Percentiles rank a stretch among this genome's conserved stretches.
Evolutionary conservation across 1,140 invertebrate species (phyloP).

Genomic region (Megalopta genalis): DNA sequence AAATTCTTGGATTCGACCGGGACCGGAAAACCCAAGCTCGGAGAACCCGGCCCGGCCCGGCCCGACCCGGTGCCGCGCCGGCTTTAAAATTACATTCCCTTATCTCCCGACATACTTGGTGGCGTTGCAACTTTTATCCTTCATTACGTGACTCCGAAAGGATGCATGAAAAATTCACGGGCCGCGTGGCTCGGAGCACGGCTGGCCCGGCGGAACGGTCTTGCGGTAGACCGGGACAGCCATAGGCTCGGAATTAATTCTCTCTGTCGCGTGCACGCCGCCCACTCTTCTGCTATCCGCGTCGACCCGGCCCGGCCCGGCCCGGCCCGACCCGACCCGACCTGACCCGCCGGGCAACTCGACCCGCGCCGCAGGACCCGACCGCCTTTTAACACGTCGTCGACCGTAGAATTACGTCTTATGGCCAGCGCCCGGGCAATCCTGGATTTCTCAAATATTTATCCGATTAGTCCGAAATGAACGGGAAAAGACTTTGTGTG

Average conservation of each 20-base stretch:
- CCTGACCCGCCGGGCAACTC: background rate
- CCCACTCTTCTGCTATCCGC: background rate
- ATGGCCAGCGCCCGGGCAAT: background rate
- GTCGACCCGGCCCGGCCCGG: too few species aligned
- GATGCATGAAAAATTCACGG: conserved; percentile 32
- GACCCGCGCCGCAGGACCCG: background rate
- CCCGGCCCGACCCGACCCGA: too few species aligned
- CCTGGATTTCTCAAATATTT: background rate
- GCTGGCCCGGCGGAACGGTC: background rate
- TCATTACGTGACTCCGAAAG: conserved; percentile 35
- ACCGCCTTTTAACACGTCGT: conserved; percentile 16
- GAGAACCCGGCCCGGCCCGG: too few species aligned
- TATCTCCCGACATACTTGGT: conserved; percentile 18
- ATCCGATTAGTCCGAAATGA: background rate
- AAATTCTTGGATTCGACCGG: conserved; percentile 4
- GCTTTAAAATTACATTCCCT: conserved; percentile 29
- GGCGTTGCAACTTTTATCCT: conserved; percentile 30
- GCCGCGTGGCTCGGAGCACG: background rate
- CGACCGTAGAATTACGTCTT: conserved; percentile 1
- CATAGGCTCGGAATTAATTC: conserved; percentile 20
- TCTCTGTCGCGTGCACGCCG: conserved; percentile 6
- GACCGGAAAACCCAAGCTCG: too few species aligned
- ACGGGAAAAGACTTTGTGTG: background rate
- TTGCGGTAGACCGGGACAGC: conserved; percentile 15
- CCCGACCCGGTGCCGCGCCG: background rate